Conservation (phyloP, 2,888 invertebrate genomes). For the Rhingia campestris region DNA sequence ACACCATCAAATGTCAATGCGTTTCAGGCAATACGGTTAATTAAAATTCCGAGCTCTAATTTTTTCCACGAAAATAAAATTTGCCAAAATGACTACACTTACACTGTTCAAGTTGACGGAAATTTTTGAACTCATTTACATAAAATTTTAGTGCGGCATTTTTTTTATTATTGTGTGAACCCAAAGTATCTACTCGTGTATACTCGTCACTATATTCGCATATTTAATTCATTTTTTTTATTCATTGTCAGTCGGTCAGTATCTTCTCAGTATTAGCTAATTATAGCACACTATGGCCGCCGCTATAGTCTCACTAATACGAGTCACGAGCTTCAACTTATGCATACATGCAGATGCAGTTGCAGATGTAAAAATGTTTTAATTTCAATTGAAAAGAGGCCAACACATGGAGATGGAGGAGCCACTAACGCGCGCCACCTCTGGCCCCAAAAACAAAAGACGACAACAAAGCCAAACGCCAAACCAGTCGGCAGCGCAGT, state of each 20-base stretch:
- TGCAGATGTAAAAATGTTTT: no score
- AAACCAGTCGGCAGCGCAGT: background rate
- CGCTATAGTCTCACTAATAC: background rate
- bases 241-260: conserved; percentile 3
- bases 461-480: background rate
- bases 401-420: conserved; percentile 46
- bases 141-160: background rate
- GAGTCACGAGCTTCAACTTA: background rate
- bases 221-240: background rate
- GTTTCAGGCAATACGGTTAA: no score
- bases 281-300: background rate
- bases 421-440: conserved; percentile 14
- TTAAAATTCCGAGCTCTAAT: no score
- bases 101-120: conserved; percentile 13
- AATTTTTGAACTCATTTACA: conserved; percentile 1
- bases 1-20: no score
- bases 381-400: conserved; percentile 52
- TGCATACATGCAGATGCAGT: background rate
- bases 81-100: no score
- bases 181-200: background rate
- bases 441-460: background rate
- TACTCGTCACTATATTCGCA: background rate
- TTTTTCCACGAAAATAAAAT: no score
- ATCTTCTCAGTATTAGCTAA: background rate
- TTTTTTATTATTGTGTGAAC: background rate